Base-by-base conservation (phyloP, 2,797 vertebrate species). In the Notamacropus eugenii region DNA sequence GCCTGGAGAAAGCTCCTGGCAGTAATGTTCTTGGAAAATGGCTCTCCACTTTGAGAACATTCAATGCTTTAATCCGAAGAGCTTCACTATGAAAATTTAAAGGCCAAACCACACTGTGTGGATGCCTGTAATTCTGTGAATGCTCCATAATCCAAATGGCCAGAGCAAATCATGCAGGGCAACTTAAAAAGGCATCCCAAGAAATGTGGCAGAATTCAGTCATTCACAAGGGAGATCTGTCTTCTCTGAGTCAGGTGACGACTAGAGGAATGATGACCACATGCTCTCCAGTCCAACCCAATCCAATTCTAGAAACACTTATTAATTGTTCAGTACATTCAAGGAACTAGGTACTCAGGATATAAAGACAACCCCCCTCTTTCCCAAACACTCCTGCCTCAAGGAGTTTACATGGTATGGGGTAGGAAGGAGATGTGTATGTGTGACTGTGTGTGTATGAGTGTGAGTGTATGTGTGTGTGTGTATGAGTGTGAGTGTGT, bases 1-100 rank as follows among this genome's bases (percentile, higher is more conserved):
- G 93, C 97, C 96, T 95, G 58, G 4, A 93, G 96, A 95, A 97
- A 98, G 93, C 95, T 95, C 97, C 98, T 97, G 96, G 98, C 96
- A 97, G 96, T 94, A 92, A 95, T 95, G 13, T 97, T 93, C 93
- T 92, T 5, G 0, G 96, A 97, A 97, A 98, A 92, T 94, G 40
- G 93, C 55, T 93, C 74, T 97, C 97, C 97, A 97, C 67, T 58
- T 92, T 93, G 57, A 93, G 97, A 98, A 96, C 95, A 96, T 97
- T 94, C 94, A 0, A 1, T 82, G 67, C 55, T 93, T 82, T 55
- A 97, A 74, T 94, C 95, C 52, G 40, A 90, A 90, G 93, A 50
- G 31, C 92, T 95, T 92, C 46, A 57, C 94, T 0, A 54, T 2
- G 96, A 91, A 93, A 92, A 97, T 94, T 24, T 58, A 93, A 96